Evolutionary conservation across 2,113 vertebrate species (phyloP).

Genomic region (Brienomyrus brachyistius): DNA sequence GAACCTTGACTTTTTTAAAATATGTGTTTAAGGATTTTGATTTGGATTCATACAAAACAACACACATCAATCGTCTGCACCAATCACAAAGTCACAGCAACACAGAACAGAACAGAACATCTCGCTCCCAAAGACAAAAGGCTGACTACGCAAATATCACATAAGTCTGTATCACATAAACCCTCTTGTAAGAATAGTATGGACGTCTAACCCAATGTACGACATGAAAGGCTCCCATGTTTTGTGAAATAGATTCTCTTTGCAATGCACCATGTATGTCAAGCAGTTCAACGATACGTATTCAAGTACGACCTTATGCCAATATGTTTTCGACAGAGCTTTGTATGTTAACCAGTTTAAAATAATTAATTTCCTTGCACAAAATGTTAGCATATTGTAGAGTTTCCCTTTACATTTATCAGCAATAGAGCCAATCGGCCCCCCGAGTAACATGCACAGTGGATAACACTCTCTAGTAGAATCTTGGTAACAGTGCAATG

Average conservation of each 20-base stretch:
- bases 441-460: not conserved
- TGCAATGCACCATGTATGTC: not conserved
- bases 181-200: not conserved
- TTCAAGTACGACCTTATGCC: not conserved
- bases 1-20: not conserved
- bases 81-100: not conserved
- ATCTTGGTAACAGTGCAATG: too few species aligned
- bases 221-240: not conserved
- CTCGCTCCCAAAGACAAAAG: not conserved
- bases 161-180: not conserved
- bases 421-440: not conserved
- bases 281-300: not conserved
- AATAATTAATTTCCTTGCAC: not conserved
- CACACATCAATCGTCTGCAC: not conserved
- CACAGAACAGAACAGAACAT: not conserved
- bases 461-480: not conserved
- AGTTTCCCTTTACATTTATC: not conserved
- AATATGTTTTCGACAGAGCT: not conserved
- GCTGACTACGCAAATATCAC: not conserved
- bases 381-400: not conserved
- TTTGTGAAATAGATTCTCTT: not conserved
- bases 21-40: not conserved
- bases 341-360: not conserved
- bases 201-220: not conserved
- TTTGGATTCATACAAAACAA: not conserved